phyloP scores from a whole-genome alignment of 2,888 invertebrate genomes.

The Cosmia pyralina region DNA sequence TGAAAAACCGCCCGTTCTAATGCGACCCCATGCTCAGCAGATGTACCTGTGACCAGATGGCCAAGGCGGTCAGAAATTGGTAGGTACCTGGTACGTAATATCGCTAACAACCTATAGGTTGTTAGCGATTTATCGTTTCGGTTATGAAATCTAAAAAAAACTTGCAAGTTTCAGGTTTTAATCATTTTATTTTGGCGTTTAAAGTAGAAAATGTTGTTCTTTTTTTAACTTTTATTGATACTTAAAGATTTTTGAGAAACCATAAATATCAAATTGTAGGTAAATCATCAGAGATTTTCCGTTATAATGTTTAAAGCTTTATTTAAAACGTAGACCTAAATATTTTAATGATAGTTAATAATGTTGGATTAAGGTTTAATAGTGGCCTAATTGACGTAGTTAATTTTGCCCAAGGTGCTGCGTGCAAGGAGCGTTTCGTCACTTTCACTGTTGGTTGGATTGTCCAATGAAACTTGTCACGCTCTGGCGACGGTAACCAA shows the following conservation, averaged over 20 bases:
- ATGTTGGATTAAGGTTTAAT: conserved; percentile 38
- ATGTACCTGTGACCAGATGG: neutral
- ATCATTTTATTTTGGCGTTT: too few species aligned
- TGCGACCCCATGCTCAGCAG: neutral
- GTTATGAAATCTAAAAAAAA: too few species aligned
- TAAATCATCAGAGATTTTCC: neutral
- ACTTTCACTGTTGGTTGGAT: conserved; percentile 85
- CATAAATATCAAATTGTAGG: neutral
- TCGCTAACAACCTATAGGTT: too few species aligned
- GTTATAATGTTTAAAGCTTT: conserved; percentile 4
- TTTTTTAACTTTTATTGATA: too few species aligned
- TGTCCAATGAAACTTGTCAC: conserved; percentile 89
- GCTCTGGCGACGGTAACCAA: conserved; percentile 86
- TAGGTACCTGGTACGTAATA: too few species aligned
- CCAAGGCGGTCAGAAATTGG: neutral
- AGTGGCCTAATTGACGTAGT: conserved; percentile 72
- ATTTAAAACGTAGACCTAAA: neutral
- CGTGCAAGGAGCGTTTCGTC: conserved; percentile 81
- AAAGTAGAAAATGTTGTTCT: too few species aligned
- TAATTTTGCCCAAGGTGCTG: conserved; percentile 82
- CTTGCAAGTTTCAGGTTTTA: too few species aligned
- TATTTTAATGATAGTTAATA: conserved; percentile 26
- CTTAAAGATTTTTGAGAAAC: too few species aligned
- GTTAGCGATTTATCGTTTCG: too few species aligned
- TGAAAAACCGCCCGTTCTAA: neutral